Evolutionary conservation across 2,888 invertebrate species (phyloP).

Genomic region (Apocheima hispidaria): DNA sequence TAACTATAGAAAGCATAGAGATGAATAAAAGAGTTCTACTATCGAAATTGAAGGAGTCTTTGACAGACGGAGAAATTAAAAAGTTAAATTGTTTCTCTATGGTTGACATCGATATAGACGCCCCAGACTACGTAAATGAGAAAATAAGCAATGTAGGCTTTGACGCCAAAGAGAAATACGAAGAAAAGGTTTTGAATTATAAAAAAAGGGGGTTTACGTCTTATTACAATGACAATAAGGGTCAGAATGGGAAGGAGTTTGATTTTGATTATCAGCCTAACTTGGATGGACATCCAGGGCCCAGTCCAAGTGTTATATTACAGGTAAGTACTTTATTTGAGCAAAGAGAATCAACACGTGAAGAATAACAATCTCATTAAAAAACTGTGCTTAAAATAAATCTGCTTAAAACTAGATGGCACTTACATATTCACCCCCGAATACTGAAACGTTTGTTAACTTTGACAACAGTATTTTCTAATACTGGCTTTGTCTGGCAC

Average conservation of each 20-base stretch:
- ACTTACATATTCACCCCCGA: too few relatives aligned
- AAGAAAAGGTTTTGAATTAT: conserved; percentile 55
- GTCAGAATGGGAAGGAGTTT: conserved; percentile 78
- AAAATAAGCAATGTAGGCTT: conserved; percentile 72
- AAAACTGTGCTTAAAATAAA: too few relatives aligned
- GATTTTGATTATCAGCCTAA: conserved; percentile 95
- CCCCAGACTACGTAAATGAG: conserved; percentile 67
- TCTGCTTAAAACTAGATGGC: too few relatives aligned
- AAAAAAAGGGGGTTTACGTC: conserved; percentile 56
- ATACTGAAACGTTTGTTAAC: too few relatives aligned
- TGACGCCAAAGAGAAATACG: conserved; percentile 66
- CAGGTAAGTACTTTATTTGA: conserved; percentile 86
- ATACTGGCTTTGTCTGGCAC: too few relatives aligned
- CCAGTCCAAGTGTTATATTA: conserved; percentile 96
- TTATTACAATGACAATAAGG: conserved; percentile 66
- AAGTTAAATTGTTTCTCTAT: conserved; percentile 79
- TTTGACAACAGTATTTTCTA: too few relatives aligned
- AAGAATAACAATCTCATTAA: too few relatives aligned
- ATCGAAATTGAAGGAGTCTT: conserved; percentile 54
- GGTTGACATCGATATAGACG: conserved; percentile 76
- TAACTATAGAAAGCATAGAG: conserved; percentile 73
- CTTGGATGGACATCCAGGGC: conserved; percentile 93
- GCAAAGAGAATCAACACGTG: too few relatives aligned
- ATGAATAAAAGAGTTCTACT: conserved; percentile 70
- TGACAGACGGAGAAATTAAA: conserved; percentile 60